Evolutionary conservation across 1,140 invertebrate genomes (phyloP), one percentile per base, ranked within the genome.

Genomic region (Physella acuta): DNA sequence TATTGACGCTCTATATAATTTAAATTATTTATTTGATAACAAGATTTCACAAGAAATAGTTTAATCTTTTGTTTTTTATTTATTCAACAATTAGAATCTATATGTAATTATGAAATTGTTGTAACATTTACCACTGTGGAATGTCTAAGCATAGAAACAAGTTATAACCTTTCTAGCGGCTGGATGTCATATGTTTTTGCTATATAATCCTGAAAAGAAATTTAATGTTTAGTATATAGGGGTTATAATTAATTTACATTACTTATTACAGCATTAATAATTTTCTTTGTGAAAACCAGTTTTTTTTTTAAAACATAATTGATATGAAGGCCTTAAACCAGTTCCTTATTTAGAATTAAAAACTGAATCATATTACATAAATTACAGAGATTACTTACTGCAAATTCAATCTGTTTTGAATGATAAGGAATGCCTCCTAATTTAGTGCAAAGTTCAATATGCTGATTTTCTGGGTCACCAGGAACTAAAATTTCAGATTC

Each of bases 391-490:
- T 14, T 28, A 80, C 76, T 79, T 81, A 88, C 88, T 64, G 81
- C 78, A 53, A 81, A 79, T 53, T 87, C 87, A 0, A 94, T 84
- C 80, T 93, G 92, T 78, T 91, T 91, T 33, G 88, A 83, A 71
- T 92, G 89, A 84, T 96, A 96, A 5, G 84, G 78, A 49, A 96
- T 90, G 0, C 93, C 93, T 17, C 92, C 93, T 26, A 88, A 85
- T 20, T 77, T 74, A 37, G 90, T 86, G 0, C 92, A 90, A 67
- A 88, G 85, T 26, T 85, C 79, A 82, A 91, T 91, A 49, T 91
- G 88, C 0, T 78, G 75, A 66, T 86, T 87, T 80, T 96, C 94
- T 31, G 92, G 92, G 84, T 97, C 95, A 0, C 94, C 94, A 65
- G 93, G 88, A 1, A 94, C 88, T 49, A 95, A 71, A 0, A 97